phyloP scores from a whole-genome alignment of 2,797 vertebrate species.

The Sebastes itinus region DNA sequence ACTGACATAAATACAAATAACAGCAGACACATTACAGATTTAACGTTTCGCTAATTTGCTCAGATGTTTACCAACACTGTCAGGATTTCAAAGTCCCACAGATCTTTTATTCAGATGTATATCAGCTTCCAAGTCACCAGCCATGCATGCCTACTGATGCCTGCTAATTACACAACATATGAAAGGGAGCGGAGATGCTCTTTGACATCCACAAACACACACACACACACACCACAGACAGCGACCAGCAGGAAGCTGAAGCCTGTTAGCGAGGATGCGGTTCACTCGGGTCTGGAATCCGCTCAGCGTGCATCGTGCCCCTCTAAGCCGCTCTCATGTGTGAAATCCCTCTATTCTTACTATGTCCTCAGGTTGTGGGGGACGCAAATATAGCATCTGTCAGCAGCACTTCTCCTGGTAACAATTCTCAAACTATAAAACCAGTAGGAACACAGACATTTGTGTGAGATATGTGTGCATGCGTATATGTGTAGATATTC shows the following conservation, averaged over 20 bases:
- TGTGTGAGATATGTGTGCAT: neutral
- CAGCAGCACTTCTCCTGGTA: neutral
- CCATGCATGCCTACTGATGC: slow-evolving; percentile 45
- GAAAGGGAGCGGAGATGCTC: slow-evolving; percentile 66
- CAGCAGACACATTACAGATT: slow-evolving; percentile 33
- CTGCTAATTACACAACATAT: slow-evolving; percentile 76
- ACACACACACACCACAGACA: slow-evolving; percentile 13
- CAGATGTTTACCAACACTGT: slow-evolving; percentile 64
- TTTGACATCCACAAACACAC: slow-evolving; percentile 68
- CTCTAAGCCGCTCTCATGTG: slow-evolving; percentile 5
- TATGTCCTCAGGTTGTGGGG: slow-evolving; percentile 4
- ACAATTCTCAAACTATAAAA: neutral
- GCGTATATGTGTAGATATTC: neutral
- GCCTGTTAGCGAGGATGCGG: slow-evolving; percentile 43
- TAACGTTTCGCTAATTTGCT: slow-evolving; percentile 60
- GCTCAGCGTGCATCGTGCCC: slow-evolving; percentile 9
- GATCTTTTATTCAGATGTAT: slow-evolving; percentile 73
- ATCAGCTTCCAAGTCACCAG: slow-evolving; percentile 56
- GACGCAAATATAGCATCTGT: slow-evolving; percentile 27
- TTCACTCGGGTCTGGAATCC: slow-evolving; percentile 23
- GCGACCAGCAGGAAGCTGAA: slow-evolving; percentile 66
- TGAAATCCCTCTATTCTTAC: slow-evolving; percentile 22
- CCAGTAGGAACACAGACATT: neutral
- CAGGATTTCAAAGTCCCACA: slow-evolving; percentile 64
- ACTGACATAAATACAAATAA: slow-evolving; percentile 7